A percentile compares a stretch with the other conserved stretches of the same genome.
Conservation (phyloP, 2,888 invertebrate genomes). For the Euzetes globulus region DNA sequence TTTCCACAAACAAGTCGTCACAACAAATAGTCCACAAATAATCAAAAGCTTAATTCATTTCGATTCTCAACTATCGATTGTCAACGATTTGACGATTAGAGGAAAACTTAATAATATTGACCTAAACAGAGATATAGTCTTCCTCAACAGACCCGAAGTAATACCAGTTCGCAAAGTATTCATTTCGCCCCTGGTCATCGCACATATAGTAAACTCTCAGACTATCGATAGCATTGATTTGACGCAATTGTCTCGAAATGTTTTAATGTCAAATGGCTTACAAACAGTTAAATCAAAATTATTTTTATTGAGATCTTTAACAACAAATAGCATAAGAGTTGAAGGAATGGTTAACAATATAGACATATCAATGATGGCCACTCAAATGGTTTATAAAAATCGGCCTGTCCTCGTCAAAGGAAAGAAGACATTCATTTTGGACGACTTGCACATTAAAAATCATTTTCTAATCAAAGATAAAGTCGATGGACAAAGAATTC, state of each 20-base stretch:
- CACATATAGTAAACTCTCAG: background rate
- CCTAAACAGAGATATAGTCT: background rate
- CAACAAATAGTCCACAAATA: conserved; percentile 31
- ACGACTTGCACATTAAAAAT: conserved; percentile 30
- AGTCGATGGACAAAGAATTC: conserved; percentile 36
- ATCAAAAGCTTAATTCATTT: conserved; percentile 33
- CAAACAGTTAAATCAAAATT: conserved; percentile 27
- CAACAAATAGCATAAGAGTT: conserved; percentile 32
- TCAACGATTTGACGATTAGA: background rate
- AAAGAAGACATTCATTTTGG: conserved; percentile 32
- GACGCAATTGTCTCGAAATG: conserved; percentile 9
- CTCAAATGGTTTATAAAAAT: conserved; percentile 35
- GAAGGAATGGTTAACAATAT: conserved; percentile 37
- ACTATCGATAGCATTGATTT: conserved; percentile 37
- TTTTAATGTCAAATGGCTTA: conserved; percentile 34
- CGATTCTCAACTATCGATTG: background rate
- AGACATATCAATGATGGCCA: conserved; percentile 29
- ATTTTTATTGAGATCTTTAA: background rate
- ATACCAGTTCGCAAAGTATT: background rate
- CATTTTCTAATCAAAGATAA: conserved; percentile 29
- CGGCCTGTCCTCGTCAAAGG: conserved; percentile 29
- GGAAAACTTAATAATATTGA: conserved; percentile 7
- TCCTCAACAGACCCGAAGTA: background rate
- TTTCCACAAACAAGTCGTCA: conserved; percentile 36
- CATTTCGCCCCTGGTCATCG: background rate